Base-by-base conservation (phyloP, 2,888 invertebrate species). In the Archaeoteleia sp. region DNA sequence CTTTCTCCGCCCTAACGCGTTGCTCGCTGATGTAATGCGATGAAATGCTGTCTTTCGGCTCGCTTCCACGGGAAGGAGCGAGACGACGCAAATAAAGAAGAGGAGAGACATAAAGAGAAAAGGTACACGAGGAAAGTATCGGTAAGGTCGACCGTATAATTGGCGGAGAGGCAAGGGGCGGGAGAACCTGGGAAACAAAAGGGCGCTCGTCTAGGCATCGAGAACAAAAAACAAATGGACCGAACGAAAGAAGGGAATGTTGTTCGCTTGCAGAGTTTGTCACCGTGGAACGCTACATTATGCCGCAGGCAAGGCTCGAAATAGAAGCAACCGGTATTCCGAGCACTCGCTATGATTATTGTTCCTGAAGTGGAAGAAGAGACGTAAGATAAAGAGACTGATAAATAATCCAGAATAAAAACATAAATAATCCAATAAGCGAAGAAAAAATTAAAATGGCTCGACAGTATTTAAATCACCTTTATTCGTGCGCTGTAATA, bases 181-280 rank as follows among this genome's bases (percentile, higher is more conserved):
- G 30, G 6, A 13, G 17, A 23, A 53, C 32, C 49, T 53, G 23
- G 53, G 32, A 53, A 53, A 53, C 40, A 40, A 53, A 53, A 53
- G 53, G 32, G 42, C 34, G 34, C 34, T 42, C 32, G 34, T 25
- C 42, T 30, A 32, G 32, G 35, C 34, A 53, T 15, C 17, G 29
- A 51, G 58, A 58, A 63, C 42, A 58, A 70, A 49, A 62, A 55
- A 54, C 70, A 74, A 63, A 71, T 71, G 57, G 51, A 67, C 48
- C 49, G 66, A 62, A 51, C 63, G 54, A 58, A 61, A 62, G 45
- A 62, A 42, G 74, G 72, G 80, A 80, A 80, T 79, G 76, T 75
- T 79, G 80, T 78, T 74, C 74, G 62, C 67, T 70, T 65, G 75
- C 69, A 66, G 75, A 80, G 78, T 80, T 80, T 80, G 81, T 80